Evolutionary conservation across 1,140 invertebrate genomes (phyloP), one percentile per base, ranked within the genome.

Genomic region (Medauroidea extradentata): DNA sequence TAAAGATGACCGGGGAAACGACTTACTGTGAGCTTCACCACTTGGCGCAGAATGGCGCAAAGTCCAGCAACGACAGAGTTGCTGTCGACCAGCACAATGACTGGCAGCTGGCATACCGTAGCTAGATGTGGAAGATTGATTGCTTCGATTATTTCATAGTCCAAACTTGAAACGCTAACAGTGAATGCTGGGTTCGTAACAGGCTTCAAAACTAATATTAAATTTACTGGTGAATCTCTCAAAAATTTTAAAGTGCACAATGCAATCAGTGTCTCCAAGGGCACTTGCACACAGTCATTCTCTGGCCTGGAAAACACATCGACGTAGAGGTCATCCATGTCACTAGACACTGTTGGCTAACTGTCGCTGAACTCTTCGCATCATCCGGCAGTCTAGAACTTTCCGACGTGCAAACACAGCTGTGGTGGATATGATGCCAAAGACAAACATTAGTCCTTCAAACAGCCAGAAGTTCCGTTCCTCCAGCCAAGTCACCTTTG

Each of bases 401-500:
- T 77, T 80, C 63, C 84, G 81, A 52, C 85, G 73, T 63, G 79
- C 73, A 57, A 75, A 77, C 3, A 85, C 82, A 48, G 76, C 68
- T 9, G 75, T 63, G 50, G 79, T 80, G 23, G 86, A 90, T 11
- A 85, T 64, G 4, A 86, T 61, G 9, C 85, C 85, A 27, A 86
- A 53, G 0, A 83, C 70, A 65, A 91, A 85, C 73, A 87, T 86
- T 60, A 85, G 82, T 13, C 80, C 80, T 69, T 93, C 86, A 71
- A 96, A 95, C 67, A 89, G 85, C 83, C 91, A 91, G 74, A 91
- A 96, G 43, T 85, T 81, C 55, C 80, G 75, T 71, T 90, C 87
- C 67, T 90, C 88, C 27, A 90, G 77, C 76, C 85, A 88, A 16
- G 80, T 83, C 14, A 86, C 83, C 62, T 76, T 78, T 62, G 87